These are phyloP conservation scores for Leucoraja erinaceus DNA, from an alignment of 2,113 vertebrate species.

Conservation along the genomic window DNA sequence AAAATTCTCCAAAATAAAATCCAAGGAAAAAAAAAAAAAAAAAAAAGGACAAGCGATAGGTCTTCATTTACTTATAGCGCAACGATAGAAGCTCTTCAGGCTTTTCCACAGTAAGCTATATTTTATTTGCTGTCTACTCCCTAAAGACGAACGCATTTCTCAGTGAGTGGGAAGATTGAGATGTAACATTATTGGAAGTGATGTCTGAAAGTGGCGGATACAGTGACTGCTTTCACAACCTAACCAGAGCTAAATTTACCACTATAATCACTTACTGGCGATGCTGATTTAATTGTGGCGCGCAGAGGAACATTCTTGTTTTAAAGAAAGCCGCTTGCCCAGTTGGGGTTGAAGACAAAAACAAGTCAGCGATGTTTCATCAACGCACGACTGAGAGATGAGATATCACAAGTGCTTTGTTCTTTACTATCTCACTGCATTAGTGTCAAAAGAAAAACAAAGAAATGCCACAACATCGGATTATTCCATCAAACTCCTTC, in stretches of 20 bases:
- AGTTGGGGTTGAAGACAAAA: not conserved
- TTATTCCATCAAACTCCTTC: not conserved
- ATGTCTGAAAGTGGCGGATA: slow-evolving; percentile 57
- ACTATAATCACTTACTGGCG: slow-evolving; percentile 37
- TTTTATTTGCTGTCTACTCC: not conserved
- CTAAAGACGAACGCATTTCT: not conserved
- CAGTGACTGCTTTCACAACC: slow-evolving; percentile 53
- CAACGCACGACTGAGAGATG: not conserved
- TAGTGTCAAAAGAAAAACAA: not conserved
- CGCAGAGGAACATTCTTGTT: slow-evolving; percentile 5
- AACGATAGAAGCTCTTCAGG: not conserved
- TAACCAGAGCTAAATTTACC: slow-evolving; percentile 44
- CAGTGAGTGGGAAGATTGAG: slow-evolving; percentile 48
- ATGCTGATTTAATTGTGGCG: slow-evolving; percentile 43
- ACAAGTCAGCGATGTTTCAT: not conserved
- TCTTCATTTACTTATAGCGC: slow-evolving; percentile 21
- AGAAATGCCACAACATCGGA: not conserved
- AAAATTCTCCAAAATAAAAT: not conserved
- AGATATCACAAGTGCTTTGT: slow-evolving; percentile 15
- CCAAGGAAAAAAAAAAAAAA: too few species aligned
- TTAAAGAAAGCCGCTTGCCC: not conserved
- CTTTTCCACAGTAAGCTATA: not conserved
- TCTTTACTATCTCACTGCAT: not conserved
- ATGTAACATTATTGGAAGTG: slow-evolving; percentile 53
- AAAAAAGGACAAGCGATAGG: not conserved